Base-by-base conservation (phyloP, 64 coral and sea anemone species). In the Montipora foliosa region DNA sequence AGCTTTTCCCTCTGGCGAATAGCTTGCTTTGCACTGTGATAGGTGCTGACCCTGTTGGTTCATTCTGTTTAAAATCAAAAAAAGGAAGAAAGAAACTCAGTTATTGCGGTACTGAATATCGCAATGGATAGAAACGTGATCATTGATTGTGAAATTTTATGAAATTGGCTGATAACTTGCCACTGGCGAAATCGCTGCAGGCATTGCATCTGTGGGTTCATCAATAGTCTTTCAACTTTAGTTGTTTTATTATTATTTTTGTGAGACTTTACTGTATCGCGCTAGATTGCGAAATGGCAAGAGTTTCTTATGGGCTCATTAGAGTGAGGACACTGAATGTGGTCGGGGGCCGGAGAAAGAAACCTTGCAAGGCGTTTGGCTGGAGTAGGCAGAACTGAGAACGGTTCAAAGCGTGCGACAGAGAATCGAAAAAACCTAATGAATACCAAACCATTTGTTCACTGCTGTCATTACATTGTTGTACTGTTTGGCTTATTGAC, bases 41-140 rank as follows among this genome's bases (percentile, higher is more conserved):
- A 93, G 24, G 46, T 88, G 74, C n/a, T 77, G 76, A 19, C 92
- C 92, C 58, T 93, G 92, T 57, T 93, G 92, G 67, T 88, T 93
- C 92, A 93, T 88, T 88, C 92, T 93, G 73, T 93, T 58, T 15
- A 46, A 76, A 37, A 37, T 37, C 37, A 37, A 37, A 37, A 37
- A 37, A 37, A 76, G 67, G 0, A 80, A 72, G 44, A 82, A 58
- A 12, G 22, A 64, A 80, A 17, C 53, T 75, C 50, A 12, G 7
- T 91, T 62, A 91, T 55, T 74, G 53, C 72, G 12, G 45, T 82
- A 4, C 57, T 9, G 49, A 70, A 9, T 48, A n/a, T 62, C 50
- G 19, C 14, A 76, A 24, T 64, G 46, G 29, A 92, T 76, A 73
- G 49, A 85, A 77, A 48, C 57, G 50, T 60, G 55, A 55, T 78